A percentile compares a stretch with the other conserved stretches of the same genome.
These are phyloP conservation scores for Solen grandis DNA, from an alignment of 1,140 invertebrate genomes.

Conservation along the genomic window DNA sequence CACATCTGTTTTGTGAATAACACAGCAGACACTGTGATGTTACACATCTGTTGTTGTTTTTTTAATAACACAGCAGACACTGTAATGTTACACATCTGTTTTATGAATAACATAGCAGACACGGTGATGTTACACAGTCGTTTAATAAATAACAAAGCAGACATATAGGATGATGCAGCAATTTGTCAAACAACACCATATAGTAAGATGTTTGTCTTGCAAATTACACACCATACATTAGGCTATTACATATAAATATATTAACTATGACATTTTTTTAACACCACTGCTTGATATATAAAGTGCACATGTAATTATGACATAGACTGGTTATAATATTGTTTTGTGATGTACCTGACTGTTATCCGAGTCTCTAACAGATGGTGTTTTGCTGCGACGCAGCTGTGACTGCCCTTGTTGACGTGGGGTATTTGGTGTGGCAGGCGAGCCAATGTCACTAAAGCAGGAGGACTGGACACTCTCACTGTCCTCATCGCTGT, in stretches of 20 bases:
- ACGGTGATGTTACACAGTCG: too few species aligned
- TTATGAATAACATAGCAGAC: neutral
- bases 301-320: too few species aligned
- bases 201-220: too few species aligned
- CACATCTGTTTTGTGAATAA: neutral
- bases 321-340: too few species aligned
- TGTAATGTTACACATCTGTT: neutral
- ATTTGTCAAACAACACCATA: too few species aligned
- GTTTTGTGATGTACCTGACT: neutral
- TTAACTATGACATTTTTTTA: too few species aligned
- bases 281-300: too few species aligned
- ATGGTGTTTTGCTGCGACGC: neutral
- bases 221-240: too few species aligned
- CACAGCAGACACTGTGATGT: too few species aligned
- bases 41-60: too few species aligned
- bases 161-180: too few species aligned
- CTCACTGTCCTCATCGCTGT: constrained; percentile 54
- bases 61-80: neutral
- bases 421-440: constrained; percentile 4
- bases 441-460: constrained; percentile 44
- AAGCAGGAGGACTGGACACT: constrained; percentile 36
- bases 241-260: too few species aligned
- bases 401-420: neutral
- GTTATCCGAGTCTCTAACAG: constrained; percentile 1
- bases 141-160: neutral